Evolutionary conservation across 2,888 invertebrate genomes (phyloP).

Genomic region (Globia sparganii): DNA sequence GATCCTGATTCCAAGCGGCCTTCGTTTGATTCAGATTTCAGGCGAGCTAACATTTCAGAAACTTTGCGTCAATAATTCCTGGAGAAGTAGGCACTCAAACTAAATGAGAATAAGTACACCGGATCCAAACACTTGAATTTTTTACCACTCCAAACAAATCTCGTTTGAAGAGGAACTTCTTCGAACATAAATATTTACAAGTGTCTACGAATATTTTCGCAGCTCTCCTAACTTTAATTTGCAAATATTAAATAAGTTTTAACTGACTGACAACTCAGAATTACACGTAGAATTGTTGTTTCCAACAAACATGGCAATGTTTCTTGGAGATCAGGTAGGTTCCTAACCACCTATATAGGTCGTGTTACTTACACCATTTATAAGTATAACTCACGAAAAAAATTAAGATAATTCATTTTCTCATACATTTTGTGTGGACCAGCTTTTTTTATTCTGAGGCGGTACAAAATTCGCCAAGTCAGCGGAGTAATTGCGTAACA

Average conservation of each 20-base stretch:
- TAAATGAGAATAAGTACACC: constrained; percentile 15
- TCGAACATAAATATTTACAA: constrained; percentile 40
- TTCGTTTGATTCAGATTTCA: constrained; percentile 10
- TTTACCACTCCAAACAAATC: constrained; percentile 16
- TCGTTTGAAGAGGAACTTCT: constrained; percentile 18
- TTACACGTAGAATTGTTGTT: background rate
- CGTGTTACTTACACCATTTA: too few relatives aligned
- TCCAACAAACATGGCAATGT: too few relatives aligned
- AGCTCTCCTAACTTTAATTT: constrained; percentile 11
- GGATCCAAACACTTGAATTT: constrained; percentile 32
- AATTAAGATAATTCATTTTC: too few relatives aligned
- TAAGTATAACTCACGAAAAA: too few relatives aligned
- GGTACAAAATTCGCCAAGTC: too few relatives aligned
- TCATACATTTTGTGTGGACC: too few relatives aligned
- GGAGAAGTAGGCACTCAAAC: constrained; percentile 20
- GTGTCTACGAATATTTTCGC: constrained; percentile 2
- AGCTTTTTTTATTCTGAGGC: background rate
- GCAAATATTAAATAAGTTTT: constrained; percentile 15
- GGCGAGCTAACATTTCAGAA: constrained; percentile 28
- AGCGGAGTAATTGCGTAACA: too few relatives aligned
- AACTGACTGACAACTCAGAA: constrained; percentile 1
- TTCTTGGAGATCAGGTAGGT: background rate
- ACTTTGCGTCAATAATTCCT: constrained; percentile 43
- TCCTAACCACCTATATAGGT: too few relatives aligned
- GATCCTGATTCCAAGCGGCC: background rate